Conservation (phyloP, 2,113 vertebrate genomes). For the Thermophis baileyi region DNA sequence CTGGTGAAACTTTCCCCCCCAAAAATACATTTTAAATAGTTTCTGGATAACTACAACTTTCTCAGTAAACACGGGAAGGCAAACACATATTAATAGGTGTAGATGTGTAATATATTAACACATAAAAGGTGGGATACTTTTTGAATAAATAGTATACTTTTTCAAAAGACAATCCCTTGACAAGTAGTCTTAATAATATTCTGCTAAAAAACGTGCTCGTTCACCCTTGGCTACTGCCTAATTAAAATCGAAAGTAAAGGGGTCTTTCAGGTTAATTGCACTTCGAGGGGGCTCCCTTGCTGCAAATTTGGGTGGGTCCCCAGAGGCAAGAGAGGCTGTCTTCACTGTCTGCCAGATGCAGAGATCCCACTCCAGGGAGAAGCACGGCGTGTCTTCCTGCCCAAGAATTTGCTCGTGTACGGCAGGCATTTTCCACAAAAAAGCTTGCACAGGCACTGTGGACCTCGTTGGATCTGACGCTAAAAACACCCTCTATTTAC, state of each 20-base stretch:
- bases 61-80: neutral
- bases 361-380: neutral
- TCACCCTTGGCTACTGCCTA: neutral
- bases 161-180: neutral
- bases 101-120: too few species aligned
- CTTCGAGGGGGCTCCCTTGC: neutral
- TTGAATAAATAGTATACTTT: neutral
- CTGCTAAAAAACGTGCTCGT: neutral
- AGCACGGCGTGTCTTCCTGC: neutral
- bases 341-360: neutral
- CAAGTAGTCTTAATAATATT: neutral
- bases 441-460: neutral
- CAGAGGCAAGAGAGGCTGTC: neutral
- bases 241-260: neutral
- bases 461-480: neutral
- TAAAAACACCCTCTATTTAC: neutral
- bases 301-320: neutral
- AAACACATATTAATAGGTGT: neutral
- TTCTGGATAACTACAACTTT: neutral
- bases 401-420: neutral
- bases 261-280: neutral
- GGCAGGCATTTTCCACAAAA: neutral
- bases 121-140: neutral
- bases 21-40: neutral
- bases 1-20: neutral